Evolutionary conservation across 2,113 vertebrate species (phyloP).

Genomic region (Lophura nycthemera): DNA sequence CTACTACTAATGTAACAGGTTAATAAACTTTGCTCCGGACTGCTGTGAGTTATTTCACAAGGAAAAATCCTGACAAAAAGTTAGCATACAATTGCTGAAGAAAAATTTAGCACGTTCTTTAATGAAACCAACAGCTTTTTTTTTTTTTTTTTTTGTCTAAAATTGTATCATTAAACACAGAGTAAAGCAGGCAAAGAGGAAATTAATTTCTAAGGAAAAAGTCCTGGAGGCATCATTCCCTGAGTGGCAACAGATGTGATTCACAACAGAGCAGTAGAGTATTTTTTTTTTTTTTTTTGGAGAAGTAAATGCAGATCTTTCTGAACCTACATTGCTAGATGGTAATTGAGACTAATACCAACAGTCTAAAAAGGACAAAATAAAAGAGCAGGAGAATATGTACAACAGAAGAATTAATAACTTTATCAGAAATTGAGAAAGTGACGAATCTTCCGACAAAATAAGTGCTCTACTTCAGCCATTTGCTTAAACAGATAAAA

Average conservation of each 20-base stretch:
- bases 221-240: conserved; percentile 63
- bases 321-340: not conserved
- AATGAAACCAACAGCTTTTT: not conserved
- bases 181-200: conserved; percentile 67
- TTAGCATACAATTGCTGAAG: not conserved
- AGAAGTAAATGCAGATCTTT: conserved; percentile 53
- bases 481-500: not conserved
- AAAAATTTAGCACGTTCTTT: conserved; percentile 17
- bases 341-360: not conserved
- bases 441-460: not conserved
- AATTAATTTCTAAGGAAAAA: conserved; percentile 64
- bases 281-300: not conserved
- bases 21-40: not conserved
- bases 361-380: not conserved
- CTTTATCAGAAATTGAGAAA: not conserved
- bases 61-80: conserved; percentile 25
- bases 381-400: not conserved
- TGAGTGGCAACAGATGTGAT: conserved; percentile 59
- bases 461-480: not conserved
- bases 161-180: conserved; percentile 71
- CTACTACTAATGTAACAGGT: not conserved
- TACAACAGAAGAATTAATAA: not conserved
- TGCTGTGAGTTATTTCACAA: not conserved
- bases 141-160: not conserved
- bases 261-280: conserved; percentile 20